Evolutionary conservation across 1,140 invertebrate species (phyloP), one percentile per base, ranked within the genome.

Genomic region (Zaprionus davidi): DNA sequence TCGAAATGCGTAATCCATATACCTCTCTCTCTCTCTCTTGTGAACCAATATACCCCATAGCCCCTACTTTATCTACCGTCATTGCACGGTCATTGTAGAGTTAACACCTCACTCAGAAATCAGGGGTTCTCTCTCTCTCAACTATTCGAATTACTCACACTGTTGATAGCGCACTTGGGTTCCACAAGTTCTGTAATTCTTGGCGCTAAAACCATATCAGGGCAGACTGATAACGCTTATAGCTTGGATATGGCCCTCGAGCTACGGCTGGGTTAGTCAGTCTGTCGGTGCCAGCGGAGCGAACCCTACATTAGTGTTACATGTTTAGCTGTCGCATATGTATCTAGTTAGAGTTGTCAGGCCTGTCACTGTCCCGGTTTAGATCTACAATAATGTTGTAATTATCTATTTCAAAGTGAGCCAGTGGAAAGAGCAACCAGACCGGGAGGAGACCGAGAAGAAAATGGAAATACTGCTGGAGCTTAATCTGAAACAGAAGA

Each of bases 381-480:
- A 20, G 22, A 34, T 26, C 56, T 62, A 41, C 20, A 55, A 66
- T 66, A 65, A 71, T 60, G 60, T 57, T 60, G 55, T 57, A 26
- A 34, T 70, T 78, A 41, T 81, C 59, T 59, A 41, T 34, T 78
- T 71, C 22, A 41, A 70, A 88, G 84, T 88, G 84, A 79, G 58
- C 70, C 63, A 68, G 62, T 65, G 55, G 34, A 60, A 74, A 34
- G 49, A 74, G 34, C 74, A 28, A 24, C 53, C n/a, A 67, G 71
- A 76, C 17, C 56, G 51, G 59, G 51, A 81, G 60, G 53, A 75
- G 53, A 77, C 53, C 15, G 49, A 53, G 15, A 62, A 69, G 34
- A 82, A 73, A 78, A 92, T 92, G 91, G 80, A 92, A 53, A 69
- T 92, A 17, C 69, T 85, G 24, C 44, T 92, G 46, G 91, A 91